These are phyloP conservation scores for Synodontis membranacea DNA, from an alignment of 2,113 vertebrate genomes.

Conservation along the genomic window DNA sequence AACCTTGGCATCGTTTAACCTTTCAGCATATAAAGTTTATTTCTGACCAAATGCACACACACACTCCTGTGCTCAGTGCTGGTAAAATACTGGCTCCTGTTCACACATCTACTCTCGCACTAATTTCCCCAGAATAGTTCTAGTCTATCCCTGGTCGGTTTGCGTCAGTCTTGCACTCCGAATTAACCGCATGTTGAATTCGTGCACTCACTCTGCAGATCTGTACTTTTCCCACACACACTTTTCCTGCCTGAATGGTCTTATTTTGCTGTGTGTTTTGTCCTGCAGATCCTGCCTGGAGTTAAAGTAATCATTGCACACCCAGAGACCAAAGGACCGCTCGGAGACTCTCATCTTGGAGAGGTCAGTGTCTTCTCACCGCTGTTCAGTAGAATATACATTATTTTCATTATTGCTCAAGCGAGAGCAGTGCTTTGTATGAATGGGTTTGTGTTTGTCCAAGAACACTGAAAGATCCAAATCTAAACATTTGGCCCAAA, in stretches of 20 bases:
- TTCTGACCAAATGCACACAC: background rate
- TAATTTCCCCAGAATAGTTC: background rate
- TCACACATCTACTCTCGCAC: background rate
- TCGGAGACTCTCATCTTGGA: slow-evolving; percentile 93
- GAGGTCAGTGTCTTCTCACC: slow-evolving; percentile 75
- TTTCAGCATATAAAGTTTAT: background rate
- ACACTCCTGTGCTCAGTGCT: background rate
- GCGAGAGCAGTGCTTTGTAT: background rate
- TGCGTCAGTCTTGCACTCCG: background rate
- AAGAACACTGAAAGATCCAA: background rate
- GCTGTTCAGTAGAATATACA: background rate
- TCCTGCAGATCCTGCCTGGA: slow-evolving; percentile 86
- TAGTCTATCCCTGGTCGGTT: background rate
- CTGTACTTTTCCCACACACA: background rate
- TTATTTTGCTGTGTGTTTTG: slow-evolving; percentile 23
- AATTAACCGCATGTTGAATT: background rate
- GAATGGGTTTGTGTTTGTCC: background rate
- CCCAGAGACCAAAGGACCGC: slow-evolving; percentile 91
- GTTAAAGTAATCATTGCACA: slow-evolving; percentile 96
- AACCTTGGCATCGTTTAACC: background rate
- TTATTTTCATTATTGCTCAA: background rate
- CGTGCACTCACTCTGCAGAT: background rate
- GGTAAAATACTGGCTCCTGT: background rate
- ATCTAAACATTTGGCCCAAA: background rate
- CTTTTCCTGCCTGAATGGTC: too few species aligned